phyloP scores from a whole-genome alignment of 1,140 invertebrate genomes.

The Drosophila sulfurigaster region DNA sequence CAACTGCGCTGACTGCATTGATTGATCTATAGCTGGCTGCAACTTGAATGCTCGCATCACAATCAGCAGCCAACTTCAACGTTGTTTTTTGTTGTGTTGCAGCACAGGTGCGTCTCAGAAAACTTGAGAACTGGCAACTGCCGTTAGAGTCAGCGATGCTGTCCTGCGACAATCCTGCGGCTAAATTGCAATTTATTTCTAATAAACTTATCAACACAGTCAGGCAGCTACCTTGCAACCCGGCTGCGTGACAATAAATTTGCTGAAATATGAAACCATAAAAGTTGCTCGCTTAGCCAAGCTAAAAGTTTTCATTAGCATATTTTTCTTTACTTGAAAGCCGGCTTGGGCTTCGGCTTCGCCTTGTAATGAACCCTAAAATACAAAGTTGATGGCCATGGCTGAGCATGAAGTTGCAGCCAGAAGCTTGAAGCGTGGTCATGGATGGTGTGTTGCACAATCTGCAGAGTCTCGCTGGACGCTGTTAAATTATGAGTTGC shows the following conservation, averaged over 20 bases:
- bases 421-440: not conserved
- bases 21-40: slow-evolving; percentile 70
- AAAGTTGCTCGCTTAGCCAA: slow-evolving; percentile 41
- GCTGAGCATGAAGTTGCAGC: slow-evolving; percentile 8
- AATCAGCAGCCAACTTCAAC: not conserved
- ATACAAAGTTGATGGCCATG: slow-evolving; percentile 71
- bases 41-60: slow-evolving; percentile 30
- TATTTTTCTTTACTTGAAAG: slow-evolving; percentile 51
- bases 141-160: slow-evolving; percentile 22
- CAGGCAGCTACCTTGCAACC: slow-evolving; percentile 57
- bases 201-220: slow-evolving; percentile 82
- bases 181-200: slow-evolving; percentile 83
- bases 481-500: slow-evolving; percentile 65
- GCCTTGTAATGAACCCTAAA: slow-evolving; percentile 70
- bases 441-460: slow-evolving; percentile 2
- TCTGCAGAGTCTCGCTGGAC: not conserved
- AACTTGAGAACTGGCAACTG: slow-evolving; percentile 34
- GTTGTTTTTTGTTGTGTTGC: slow-evolving; percentile 10
- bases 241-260: slow-evolving; percentile 64
- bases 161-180: slow-evolving; percentile 26
- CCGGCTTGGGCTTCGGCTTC: not conserved
- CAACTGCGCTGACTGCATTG: slow-evolving; percentile 60
- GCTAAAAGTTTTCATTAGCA: slow-evolving; percentile 77
- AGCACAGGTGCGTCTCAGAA: slow-evolving; percentile 33
- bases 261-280: slow-evolving; percentile 80